Base-by-base conservation (phyloP, 2,797 vertebrate species). In the Enteromius paludinosus region DNA sequence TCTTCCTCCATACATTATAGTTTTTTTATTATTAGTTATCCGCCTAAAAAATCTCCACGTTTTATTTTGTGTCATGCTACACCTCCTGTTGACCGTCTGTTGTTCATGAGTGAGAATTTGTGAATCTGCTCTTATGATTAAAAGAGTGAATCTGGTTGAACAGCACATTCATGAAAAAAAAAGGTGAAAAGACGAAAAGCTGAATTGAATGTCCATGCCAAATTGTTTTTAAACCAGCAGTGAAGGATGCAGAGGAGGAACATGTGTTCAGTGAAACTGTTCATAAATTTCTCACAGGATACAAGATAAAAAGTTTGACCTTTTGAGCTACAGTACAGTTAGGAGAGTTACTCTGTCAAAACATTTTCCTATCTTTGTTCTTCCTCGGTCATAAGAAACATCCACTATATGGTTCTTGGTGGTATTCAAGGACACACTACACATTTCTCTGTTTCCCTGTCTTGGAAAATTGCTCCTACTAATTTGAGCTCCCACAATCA, bases 401-500 rank as follows among this genome's bases (percentile, higher is more conserved):
- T 74, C 18, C 70, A 59, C 45, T 61, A 80, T 49, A 84, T 65
- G 54, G 25, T 30, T 62, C 38, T 30, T 47, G 11, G 30, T 43
- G 73, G 54, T 45, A 62, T 30, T 76, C 41, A 11, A 64, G 25
- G 41, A 47, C 59, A 77, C 38, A n/a, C 25, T 64, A 20, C 49
- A 73, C 47, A 77, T 47, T 87, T 89, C 84, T 62, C 70, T 72
- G 66, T 84, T 61, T 79, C n/a, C 47, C 62, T 82, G 81, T 85
- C 72, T 84, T 82, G 85, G 85, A 81, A 79, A 87, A 86, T 89
- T 85, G 85, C 59, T 75, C 85, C 87, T 87, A 84, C 80, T 85
- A 81, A 81, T 88, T 86, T 88, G 71, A 84, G 61, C 88, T 84
- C 88, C 83, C 68, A 43, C 81, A 79, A 87, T 90, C 87, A 87